phyloP scores from a whole-genome alignment of 2,113 vertebrate species.

The Phalacrocorax carbo region DNA sequence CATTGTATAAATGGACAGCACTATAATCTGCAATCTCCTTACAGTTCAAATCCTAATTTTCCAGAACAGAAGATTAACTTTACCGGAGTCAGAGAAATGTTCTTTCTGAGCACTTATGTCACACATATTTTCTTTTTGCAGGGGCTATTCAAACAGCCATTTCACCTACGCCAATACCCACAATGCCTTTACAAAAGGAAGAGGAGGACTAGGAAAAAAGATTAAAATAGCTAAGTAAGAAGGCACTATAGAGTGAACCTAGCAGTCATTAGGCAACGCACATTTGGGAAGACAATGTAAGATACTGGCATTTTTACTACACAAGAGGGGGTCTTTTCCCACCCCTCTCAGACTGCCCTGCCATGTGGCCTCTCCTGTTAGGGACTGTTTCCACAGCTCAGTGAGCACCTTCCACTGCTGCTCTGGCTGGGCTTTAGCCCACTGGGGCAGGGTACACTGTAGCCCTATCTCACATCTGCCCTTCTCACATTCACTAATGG shows the following conservation, averaged over 20 bases:
- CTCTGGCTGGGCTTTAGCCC: background rate
- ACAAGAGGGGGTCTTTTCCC: background rate
- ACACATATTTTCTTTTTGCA: background rate
- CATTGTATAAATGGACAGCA: background rate
- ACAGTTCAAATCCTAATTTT: slow-evolving; percentile 2
- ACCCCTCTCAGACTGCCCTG: background rate
- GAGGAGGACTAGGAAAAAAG: background rate
- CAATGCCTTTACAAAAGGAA: background rate
- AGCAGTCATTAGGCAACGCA: background rate
- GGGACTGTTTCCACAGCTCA: background rate
- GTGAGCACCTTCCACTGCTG: background rate
- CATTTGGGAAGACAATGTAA: background rate
- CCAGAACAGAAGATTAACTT: background rate
- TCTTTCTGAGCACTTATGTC: background rate
- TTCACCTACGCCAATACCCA: background rate
- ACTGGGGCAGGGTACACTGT: background rate
- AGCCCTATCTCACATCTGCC: background rate
- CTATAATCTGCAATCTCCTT: background rate
- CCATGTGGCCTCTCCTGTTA: background rate
- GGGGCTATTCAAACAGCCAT: background rate
- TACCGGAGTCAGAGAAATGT: background rate
- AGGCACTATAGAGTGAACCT: background rate
- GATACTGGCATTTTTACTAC: background rate
- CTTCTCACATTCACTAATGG: background rate
- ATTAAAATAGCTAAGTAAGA: background rate